Base-by-base conservation (phyloP, 2,888 invertebrate species). In the Agriopis leucophaearia region DNA sequence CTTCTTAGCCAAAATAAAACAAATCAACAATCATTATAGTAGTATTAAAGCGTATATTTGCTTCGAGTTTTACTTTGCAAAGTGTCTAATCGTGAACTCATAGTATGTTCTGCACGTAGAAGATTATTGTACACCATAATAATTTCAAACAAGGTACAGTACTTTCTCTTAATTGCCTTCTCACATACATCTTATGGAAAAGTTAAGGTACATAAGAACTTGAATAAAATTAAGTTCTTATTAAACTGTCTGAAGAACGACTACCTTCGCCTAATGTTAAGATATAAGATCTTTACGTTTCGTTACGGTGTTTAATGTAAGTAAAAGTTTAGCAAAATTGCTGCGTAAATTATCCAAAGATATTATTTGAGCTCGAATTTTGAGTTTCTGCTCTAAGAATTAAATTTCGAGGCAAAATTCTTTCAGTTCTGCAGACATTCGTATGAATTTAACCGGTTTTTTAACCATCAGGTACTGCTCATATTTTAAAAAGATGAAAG, bases 81-180 rank as follows among this genome's bases (percentile, higher is more conserved):
- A 45, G 45, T 50, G 27, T 47, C 10, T 16, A 45, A 42, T 74
- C 71, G 74, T 75, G 74, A 76, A 77, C 70, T 69, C 73, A 59
- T 78, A 74, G 81, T 83, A 83, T 61, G 66, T 15, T 56, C 75
- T 68, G 65, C 79, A 81, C 80, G 81, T 81, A 82, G 76, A 81
- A 81, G 81, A 85, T 87, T 84, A 85, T 80, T n/a, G 73, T 84
- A 83, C 77, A 76, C 80, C 82, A 81, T 88, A 86, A 88, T 87
- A 88, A 86, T 84, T 72, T 86, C 81, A 84, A 88, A 88, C 85
- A 85, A 83, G 87, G 77, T 78, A 79, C 78, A 81, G 84, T 85
- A 82, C 85, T 83, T 88, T 85, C 85, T 82, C 87, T 83, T 89
- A 89, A 88, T 90, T 87, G 81, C 88, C 82, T 83, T 82, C 82